A percentile compares a stretch with the other conserved stretches of the same genome.
These are phyloP conservation scores for Pipistrellus pygmaeus DNA, from an alignment of 2,797 vertebrate species.

Conservation along the genomic window DNA sequence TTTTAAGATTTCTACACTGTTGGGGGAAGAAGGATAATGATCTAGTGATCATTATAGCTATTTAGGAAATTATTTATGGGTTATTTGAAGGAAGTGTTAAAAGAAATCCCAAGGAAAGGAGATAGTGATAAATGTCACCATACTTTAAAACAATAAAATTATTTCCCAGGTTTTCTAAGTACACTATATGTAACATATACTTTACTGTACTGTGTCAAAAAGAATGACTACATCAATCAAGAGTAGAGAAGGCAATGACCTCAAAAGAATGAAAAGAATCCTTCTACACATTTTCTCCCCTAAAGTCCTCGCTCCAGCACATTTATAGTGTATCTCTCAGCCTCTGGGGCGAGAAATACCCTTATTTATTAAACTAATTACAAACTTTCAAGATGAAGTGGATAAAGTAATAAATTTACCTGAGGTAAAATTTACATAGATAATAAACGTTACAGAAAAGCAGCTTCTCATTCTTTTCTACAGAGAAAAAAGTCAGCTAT, in stretches of 20 bases:
- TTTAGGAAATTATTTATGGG: not conserved
- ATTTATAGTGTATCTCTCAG: accelerated
- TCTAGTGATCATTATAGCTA: not conserved
- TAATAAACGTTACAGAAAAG: slow-evolving; percentile 14
- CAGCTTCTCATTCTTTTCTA: not conserved
- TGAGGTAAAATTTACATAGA: not conserved
- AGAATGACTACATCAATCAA: not conserved
- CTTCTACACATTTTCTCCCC: not conserved
- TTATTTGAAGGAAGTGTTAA: not conserved
- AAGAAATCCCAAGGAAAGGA: not conserved
- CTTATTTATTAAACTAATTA: not conserved
- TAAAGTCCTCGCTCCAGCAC: not conserved
- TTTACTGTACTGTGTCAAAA: not conserved
- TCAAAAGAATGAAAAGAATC: not conserved
- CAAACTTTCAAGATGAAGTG: not conserved
- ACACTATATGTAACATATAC: not conserved
- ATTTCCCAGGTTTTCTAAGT: slow-evolving; percentile 21
- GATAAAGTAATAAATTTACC: not conserved
- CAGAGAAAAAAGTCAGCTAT: not conserved
- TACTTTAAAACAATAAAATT: slow-evolving; percentile 37
- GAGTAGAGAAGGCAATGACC: not conserved
- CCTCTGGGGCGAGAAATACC: not conserved
- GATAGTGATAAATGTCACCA: not conserved
- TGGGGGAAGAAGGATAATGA: not conserved
- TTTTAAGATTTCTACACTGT: slow-evolving; percentile 17